phyloP scores from a whole-genome alignment of 2,113 vertebrate genomes.

The Erpornis zantholeuca region DNA sequence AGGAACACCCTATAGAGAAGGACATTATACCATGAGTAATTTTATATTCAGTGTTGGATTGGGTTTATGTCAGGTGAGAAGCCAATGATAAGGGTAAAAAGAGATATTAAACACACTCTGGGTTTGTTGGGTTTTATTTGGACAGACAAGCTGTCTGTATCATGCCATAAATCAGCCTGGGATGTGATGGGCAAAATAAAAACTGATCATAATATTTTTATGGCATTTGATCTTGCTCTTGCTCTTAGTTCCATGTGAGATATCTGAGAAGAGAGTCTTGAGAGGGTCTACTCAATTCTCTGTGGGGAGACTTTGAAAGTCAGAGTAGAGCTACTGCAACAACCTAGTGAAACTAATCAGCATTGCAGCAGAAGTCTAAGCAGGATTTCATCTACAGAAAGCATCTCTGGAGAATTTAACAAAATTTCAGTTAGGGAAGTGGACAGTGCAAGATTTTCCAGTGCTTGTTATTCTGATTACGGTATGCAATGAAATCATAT shows the following conservation, averaged over 20 bases:
- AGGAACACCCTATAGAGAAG: neutral
- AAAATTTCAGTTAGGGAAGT: neutral
- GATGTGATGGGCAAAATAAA: neutral
- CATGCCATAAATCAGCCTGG: neutral
- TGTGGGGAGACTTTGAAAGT: neutral
- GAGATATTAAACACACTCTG: neutral
- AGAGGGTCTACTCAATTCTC: neutral
- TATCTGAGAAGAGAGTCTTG: neutral
- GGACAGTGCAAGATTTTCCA: neutral
- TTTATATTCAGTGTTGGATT: neutral
- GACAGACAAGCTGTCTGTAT: neutral
- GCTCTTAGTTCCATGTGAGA: neutral
- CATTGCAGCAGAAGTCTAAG: neutral
- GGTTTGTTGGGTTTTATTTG: neutral
- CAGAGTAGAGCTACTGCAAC: neutral
- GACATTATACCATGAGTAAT: neutral
- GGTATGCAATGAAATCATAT: neutral
- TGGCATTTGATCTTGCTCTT: neutral
- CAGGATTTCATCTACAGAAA: neutral
- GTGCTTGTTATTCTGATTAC: neutral
- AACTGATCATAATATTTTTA: constrained; percentile 4
- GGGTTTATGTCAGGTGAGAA: neutral
- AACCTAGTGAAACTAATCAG: constrained; percentile 3
- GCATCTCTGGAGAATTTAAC: neutral
- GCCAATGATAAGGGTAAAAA: neutral